phyloP scores from a whole-genome alignment of 2,113 vertebrate species.

The Alligator mississippiensis region DNA sequence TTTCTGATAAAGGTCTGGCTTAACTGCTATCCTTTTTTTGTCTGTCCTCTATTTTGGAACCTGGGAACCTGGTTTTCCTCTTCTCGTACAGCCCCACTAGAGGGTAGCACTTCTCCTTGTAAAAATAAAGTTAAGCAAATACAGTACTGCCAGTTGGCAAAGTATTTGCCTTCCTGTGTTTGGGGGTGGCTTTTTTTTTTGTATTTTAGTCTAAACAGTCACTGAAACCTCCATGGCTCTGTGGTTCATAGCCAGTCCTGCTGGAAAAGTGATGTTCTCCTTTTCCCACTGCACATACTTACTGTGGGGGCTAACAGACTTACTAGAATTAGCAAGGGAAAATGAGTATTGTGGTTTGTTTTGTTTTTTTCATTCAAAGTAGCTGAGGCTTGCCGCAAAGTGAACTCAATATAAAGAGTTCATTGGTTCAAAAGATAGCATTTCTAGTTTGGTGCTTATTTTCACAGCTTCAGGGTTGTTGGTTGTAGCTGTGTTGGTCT shows the following conservation, averaged over 20 bases:
- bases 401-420: background rate
- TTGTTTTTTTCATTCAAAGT: background rate
- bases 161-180: background rate
- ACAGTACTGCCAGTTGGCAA: background rate
- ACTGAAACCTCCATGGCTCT: background rate
- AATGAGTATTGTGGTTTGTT: too few relatives aligned
- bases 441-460: too few relatives aligned
- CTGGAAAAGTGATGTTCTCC: background rate
- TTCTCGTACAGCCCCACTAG: slow-evolving; percentile 40
- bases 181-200: too few relatives aligned
- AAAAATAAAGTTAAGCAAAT: background rate
- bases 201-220: background rate
- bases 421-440: background rate
- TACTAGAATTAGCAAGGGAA: too few relatives aligned
- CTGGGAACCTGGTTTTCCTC: background rate
- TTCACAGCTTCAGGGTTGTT: too few relatives aligned
- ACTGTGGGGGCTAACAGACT: too few relatives aligned
- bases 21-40: background rate
- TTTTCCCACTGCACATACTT: background rate
- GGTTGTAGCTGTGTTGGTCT: too few relatives aligned
- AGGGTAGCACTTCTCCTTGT: slow-evolving; percentile 59
- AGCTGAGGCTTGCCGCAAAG: background rate
- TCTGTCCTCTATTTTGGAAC: background rate
- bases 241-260: background rate
- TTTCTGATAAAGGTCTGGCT: background rate